Conservation (phyloP, 2,113 vertebrate genomes). For the Tragelaphus imberbis region DNA sequence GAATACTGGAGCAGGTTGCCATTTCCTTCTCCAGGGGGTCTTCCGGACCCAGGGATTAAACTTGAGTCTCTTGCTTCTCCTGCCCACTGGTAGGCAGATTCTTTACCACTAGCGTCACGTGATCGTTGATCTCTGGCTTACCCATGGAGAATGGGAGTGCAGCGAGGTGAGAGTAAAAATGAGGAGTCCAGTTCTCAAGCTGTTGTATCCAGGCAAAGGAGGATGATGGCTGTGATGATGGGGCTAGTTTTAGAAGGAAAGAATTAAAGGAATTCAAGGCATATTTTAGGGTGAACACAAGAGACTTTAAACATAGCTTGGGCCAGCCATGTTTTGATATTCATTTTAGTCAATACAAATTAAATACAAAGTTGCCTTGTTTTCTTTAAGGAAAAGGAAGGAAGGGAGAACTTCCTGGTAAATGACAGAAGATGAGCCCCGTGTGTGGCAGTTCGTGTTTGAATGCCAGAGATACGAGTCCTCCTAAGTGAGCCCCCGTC, state of each 20-base stretch:
- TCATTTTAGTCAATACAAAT: neutral
- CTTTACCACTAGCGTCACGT: neutral
- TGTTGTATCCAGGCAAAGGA: neutral
- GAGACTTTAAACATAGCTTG: neutral
- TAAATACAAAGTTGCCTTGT: neutral
- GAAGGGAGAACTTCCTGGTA: neutral
- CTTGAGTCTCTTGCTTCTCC: neutral
- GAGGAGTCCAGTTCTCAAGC: neutral
- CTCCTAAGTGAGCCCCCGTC: neutral
- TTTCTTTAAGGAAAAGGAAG: neutral
- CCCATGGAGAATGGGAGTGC: neutral
- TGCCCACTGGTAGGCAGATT: neutral
- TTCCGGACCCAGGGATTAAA: neutral
- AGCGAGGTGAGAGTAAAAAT: neutral
- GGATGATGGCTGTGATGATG: neutral
- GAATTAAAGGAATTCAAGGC: neutral
- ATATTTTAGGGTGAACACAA: neutral
- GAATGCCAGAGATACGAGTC: accelerated
- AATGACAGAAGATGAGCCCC: neutral
- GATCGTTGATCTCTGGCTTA: neutral
- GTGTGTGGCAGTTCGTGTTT: neutral
- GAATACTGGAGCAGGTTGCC: neutral
- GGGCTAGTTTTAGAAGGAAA: neutral
- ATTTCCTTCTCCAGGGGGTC: neutral
- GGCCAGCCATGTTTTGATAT: neutral